Conservation (phyloP, 2,888 invertebrate genomes). For the Amphipoea oculea region DNA sequence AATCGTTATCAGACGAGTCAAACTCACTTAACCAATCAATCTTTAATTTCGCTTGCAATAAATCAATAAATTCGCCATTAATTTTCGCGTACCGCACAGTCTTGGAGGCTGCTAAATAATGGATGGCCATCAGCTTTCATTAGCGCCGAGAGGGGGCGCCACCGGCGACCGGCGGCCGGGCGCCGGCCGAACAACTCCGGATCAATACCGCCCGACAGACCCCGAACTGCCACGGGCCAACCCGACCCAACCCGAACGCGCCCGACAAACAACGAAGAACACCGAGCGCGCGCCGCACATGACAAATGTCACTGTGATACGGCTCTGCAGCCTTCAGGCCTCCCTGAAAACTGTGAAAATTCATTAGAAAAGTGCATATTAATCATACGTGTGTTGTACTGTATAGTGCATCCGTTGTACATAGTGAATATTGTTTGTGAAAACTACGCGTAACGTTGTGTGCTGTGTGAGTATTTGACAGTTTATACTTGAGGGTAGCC, state of each 20-base stretch:
- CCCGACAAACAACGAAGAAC: conserved; percentile 72
- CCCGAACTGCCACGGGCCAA: conserved; percentile 60
- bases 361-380: conserved; percentile 74
- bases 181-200: conserved; percentile 77
- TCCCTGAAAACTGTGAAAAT: conserved; percentile 84
- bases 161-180: conserved; percentile 87
- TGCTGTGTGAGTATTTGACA: conserved; percentile 82
- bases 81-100: conserved; percentile 84
- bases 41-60: conserved; percentile 86
- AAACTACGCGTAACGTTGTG: conserved; percentile 67
- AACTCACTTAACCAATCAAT: conserved; percentile 82
- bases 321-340: conserved; percentile 86
- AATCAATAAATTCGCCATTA: conserved; percentile 89
- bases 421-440: conserved; percentile 72
- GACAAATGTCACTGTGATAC: conserved; percentile 88
- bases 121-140: conserved; percentile 88
- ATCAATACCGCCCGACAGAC: conserved; percentile 81
- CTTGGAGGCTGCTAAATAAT: conserved; percentile 88
- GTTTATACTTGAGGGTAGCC: conserved; percentile 66
- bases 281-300: conserved; percentile 81
- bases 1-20: conserved; percentile 62
- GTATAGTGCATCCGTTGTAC: conserved; percentile 72
- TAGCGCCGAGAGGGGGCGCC: conserved; percentile 86
- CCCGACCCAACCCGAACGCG: conserved; percentile 71
- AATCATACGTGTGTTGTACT: conserved; percentile 69